Percentiles rank a stretch among this genome's conserved stretches.
phyloP scores from a whole-genome alignment of 2,113 vertebrate species.

The Hirundichthys speculiger region DNA sequence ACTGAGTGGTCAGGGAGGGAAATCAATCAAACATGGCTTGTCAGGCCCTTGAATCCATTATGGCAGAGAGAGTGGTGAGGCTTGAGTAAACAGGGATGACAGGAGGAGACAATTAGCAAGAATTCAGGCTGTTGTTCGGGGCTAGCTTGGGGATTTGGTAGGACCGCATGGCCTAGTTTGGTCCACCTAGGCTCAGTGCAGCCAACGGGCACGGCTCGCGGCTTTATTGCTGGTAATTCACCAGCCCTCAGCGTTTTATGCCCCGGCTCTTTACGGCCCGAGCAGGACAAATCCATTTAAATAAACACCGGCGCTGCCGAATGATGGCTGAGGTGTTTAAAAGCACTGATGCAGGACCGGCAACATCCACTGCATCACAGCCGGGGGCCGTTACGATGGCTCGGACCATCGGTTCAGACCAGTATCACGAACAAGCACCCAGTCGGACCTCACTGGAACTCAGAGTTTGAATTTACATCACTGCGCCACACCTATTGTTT shows the following conservation, averaged over 20 bases:
- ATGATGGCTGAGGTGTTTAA: constrained; percentile 70
- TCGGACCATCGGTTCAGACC: constrained; percentile 47
- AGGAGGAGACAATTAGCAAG: constrained; percentile 74
- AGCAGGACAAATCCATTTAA: constrained; percentile 71
- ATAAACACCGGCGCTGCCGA: constrained; percentile 68
- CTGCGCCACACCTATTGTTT: not conserved
- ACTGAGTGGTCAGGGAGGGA: constrained; percentile 68
- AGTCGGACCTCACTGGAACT: constrained; percentile 21
- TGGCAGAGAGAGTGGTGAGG: constrained; percentile 69
- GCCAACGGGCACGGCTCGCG: constrained; percentile 48
- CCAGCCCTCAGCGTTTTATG: constrained; percentile 63
- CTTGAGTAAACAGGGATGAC: constrained; percentile 78
- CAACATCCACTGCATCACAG: constrained; percentile 51
- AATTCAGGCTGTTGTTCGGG: constrained; percentile 62
- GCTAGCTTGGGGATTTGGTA: constrained; percentile 63
- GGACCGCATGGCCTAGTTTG: constrained; percentile 63
- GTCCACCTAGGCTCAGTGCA: constrained; percentile 51
- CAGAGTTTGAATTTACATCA: constrained; percentile 29
- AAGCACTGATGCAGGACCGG: constrained; percentile 55
- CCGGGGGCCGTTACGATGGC: constrained; percentile 45
- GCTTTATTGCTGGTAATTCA: constrained; percentile 77
- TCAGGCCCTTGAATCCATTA: constrained; percentile 74
- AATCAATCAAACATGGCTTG: constrained; percentile 79
- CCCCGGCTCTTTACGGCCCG: constrained; percentile 64
- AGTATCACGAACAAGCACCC: constrained; percentile 41